A percentile compares a stretch with the other conserved stretches of the same genome.
These are phyloP conservation scores for Troglohyphantes excavatus DNA, from an alignment of 2,888 invertebrate species.

Conservation along the genomic window DNA sequence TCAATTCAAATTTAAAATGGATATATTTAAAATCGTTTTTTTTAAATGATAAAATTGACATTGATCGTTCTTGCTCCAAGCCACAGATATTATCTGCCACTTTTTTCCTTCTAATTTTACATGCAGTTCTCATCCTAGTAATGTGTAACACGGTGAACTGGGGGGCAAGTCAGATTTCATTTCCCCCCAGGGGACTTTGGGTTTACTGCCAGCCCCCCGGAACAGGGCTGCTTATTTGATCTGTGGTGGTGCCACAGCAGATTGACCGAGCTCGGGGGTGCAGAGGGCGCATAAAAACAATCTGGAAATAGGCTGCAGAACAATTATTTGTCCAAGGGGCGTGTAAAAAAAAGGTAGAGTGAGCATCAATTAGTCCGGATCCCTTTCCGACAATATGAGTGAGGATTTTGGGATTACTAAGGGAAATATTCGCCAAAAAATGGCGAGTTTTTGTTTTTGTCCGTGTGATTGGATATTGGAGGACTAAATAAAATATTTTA, in stretches of 20 bases:
- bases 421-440: no score
- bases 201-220: neutral
- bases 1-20: no score
- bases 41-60: no score
- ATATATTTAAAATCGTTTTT: no score
- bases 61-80: neutral
- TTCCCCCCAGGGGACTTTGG: neutral
- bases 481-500: no score
- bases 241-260: constrained; percentile 15
- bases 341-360: constrained; percentile 39
- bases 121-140: neutral
- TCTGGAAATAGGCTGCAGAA: constrained; percentile 63
- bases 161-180: constrained; percentile 13
- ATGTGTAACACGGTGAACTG: neutral
- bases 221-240: constrained; percentile 36
- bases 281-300: constrained; percentile 44
- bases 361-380: constrained; percentile 49
- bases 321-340: constrained; percentile 66
- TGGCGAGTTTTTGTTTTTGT: no score
- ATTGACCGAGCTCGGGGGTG: constrained; percentile 7
- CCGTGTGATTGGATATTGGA: no score
- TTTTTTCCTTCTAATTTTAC: neutral
- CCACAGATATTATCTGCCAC: neutral
- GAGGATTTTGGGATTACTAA: constrained; percentile 19
- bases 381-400: constrained; percentile 24